phyloP scores from a whole-genome alignment of 1,140 invertebrate genomes.

The Mamestra configurata region DNA sequence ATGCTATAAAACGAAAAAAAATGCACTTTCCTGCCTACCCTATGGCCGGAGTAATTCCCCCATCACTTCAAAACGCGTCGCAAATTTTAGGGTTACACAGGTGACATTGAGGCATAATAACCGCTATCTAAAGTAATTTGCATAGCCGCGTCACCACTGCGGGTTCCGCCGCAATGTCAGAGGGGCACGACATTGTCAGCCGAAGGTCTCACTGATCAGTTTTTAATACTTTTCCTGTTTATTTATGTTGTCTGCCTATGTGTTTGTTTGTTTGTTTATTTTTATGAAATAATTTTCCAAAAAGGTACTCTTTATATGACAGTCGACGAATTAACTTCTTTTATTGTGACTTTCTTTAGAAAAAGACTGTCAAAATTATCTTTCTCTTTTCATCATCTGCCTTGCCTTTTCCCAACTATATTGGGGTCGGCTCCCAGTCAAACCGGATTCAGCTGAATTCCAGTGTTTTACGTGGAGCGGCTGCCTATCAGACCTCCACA shows the following conservation, averaged over 20 bases:
- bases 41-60: background rate
- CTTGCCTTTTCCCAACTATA: too few relatives aligned
- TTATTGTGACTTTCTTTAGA: too few relatives aligned
- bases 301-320: too few relatives aligned
- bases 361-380: too few relatives aligned
- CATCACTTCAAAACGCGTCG: background rate
- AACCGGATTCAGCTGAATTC: too few relatives aligned
- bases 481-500: too few relatives aligned
- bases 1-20: too few relatives aligned
- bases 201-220: constrained; percentile 33
- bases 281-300: too few relatives aligned
- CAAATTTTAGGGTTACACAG: constrained; percentile 32
- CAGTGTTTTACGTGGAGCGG: too few relatives aligned
- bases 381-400: too few relatives aligned
- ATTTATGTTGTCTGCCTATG: background rate
- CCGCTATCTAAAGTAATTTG: constrained; percentile 29
- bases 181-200: constrained; percentile 27
- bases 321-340: too few relatives aligned
- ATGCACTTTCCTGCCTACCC: background rate
- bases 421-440: too few relatives aligned
- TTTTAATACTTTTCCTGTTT: constrained; percentile 32
- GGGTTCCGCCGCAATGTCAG: constrained; percentile 35
- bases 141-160: constrained; percentile 7
- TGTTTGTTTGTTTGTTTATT: background rate
- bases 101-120: constrained; percentile 2